Evolutionary conservation across 2,888 invertebrate species (phyloP).

Genomic region (Petrolisthes cinctipes): DNA sequence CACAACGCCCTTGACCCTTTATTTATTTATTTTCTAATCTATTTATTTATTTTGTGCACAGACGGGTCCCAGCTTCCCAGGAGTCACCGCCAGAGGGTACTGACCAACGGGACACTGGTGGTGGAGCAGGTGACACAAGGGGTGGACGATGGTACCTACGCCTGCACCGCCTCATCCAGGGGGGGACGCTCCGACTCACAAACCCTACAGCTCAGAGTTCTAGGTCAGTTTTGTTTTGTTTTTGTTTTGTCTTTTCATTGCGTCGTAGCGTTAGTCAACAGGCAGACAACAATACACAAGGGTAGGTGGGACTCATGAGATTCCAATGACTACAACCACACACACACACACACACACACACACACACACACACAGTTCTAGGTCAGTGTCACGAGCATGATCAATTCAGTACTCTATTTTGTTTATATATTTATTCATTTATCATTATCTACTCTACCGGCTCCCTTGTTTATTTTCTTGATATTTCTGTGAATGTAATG

Average conservation of each 20-base stretch:
- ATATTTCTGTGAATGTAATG: too few species aligned
- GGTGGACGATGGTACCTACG: conserved; percentile 33
- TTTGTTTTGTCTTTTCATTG: background rate
- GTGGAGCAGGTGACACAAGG: conserved; percentile 33
- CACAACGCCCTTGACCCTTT: too few species aligned
- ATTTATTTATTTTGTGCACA: background rate
- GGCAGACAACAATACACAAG: too few species aligned
- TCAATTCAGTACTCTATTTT: background rate
- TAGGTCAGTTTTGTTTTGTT: background rate
- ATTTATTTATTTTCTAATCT: too few species aligned
- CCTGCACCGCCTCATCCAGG: conserved; percentile 31
- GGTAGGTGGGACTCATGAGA: too few species aligned
- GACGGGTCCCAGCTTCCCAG: conserved; percentile 25
- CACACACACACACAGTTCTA: background rate
- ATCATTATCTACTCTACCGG: background rate
- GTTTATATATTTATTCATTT: background rate
- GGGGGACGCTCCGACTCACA: conserved; percentile 22
- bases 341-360: background rate
- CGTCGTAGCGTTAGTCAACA: background rate
- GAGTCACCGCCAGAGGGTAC: conserved; percentile 27
- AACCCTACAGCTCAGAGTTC: conserved; percentile 16
- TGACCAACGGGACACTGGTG: conserved; percentile 35
- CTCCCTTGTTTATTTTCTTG: background rate
- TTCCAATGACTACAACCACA: too few species aligned
- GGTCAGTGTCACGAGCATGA: background rate